These are phyloP conservation scores for Epirrhoe alternata DNA, from an alignment of 2,888 invertebrate species.

Conservation along the genomic window DNA sequence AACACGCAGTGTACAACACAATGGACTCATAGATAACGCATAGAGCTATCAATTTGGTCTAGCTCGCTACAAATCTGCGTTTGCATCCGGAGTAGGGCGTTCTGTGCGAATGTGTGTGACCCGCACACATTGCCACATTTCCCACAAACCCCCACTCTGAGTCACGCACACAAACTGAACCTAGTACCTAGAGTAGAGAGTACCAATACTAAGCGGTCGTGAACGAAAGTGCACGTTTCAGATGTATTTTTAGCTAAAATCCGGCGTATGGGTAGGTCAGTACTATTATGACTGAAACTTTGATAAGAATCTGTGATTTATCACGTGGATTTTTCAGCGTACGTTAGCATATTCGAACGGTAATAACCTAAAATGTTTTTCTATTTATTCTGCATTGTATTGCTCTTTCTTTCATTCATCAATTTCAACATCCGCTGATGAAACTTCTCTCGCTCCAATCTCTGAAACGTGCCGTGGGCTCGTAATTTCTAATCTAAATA, in stretches of 20 bases:
- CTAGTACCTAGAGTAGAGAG: conserved; percentile 44
- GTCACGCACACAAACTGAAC: conserved; percentile 50
- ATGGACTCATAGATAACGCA: conserved; percentile 68
- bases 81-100: conserved; percentile 82
- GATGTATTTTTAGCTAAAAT: conserved; percentile 77
- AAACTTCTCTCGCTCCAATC: conserved; percentile 29
- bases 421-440: conserved; percentile 28
- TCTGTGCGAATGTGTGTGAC: conserved; percentile 55
- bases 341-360: conserved; percentile 1
- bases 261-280: conserved; percentile 79
- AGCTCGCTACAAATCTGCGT: conserved; percentile 78
- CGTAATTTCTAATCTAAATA: conserved; percentile 39
- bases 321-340: conserved; percentile 18
- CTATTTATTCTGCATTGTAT: conserved; percentile 5
- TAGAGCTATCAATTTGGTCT: conserved; percentile 77
- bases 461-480: conserved; percentile 33
- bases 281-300: conserved; percentile 74
- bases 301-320: conserved; percentile 56
- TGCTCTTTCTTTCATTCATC: conserved; percentile 18
- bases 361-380: neutral
- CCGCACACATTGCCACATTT: conserved; percentile 63
- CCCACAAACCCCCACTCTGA: conserved; percentile 61
- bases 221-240: conserved; percentile 76
- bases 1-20: conserved; percentile 52
- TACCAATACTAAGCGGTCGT: conserved; percentile 64